Conservation (phyloP, 2,888 invertebrate genomes). For the Drosophila monieri region DNA sequence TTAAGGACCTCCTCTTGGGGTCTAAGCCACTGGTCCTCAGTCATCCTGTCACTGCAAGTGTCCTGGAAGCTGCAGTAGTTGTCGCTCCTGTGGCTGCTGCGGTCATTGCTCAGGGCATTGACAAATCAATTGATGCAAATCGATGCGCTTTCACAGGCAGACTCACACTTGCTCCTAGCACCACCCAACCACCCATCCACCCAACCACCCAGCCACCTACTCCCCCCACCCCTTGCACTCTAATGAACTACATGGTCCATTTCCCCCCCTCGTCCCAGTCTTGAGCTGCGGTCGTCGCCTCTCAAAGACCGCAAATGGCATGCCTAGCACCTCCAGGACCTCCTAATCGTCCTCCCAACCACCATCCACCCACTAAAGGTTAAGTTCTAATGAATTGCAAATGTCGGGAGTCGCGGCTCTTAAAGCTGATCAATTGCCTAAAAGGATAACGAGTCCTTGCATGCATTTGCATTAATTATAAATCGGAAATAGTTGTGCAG, state of each 20-base stretch:
- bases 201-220: neutral
- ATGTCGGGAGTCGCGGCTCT: too few species aligned
- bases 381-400: too few species aligned
- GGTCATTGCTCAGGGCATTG: conserved; percentile 40
- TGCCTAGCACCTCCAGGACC: conserved; percentile 6
- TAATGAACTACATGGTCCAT: conserved; percentile 51
- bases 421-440: too few species aligned
- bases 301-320: conserved; percentile 29
- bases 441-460: neutral
- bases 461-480: neutral
- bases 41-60: conserved; percentile 8
- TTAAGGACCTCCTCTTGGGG: too few species aligned
- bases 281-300: conserved; percentile 27
- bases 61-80: conserved; percentile 8
- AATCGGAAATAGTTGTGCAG: neutral
- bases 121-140: conserved; percentile 43
- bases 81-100: conserved; percentile 29
- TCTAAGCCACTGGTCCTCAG: conserved; percentile 12
- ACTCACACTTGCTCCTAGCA: neutral
- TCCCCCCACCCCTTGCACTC: conserved; percentile 45
- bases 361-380: neutral
- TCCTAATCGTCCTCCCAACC: neutral
- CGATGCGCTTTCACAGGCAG: conserved; percentile 11
- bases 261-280: neutral
- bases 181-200: conserved; percentile 1